Evolutionary conservation across 53 echinoderm and acorn worm species (phyloP).

Genomic region (Stichopus horrens): DNA sequence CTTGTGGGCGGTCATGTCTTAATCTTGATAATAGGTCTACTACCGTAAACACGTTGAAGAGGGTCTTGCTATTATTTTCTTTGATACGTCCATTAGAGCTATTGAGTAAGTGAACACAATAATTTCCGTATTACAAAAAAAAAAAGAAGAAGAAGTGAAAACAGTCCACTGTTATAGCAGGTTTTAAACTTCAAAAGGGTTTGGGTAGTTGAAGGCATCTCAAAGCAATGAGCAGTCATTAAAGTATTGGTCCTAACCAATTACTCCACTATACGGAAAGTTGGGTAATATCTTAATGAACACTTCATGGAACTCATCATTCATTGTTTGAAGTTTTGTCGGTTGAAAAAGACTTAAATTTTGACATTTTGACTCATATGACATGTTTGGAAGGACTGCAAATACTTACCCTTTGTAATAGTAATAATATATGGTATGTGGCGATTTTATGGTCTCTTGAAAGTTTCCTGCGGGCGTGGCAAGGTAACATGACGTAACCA

Average conservation of each 20-base stretch:
- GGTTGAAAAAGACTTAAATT: too few relatives aligned
- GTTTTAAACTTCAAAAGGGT: not conserved
- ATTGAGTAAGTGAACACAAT: conserved; percentile 11
- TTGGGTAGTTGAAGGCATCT: not conserved
- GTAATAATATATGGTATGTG: too few relatives aligned
- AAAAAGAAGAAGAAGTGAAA: not conserved
- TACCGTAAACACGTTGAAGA: conserved; percentile 20
- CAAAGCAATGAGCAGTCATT: too few relatives aligned
- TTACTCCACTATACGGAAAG: not conserved
- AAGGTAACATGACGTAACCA: conserved; percentile 32
- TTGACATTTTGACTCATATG: too few relatives aligned
- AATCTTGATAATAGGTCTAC: conserved; percentile 33
- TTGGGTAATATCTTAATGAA: not conserved
- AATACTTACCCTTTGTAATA: too few relatives aligned
- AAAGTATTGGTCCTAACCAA: not conserved
- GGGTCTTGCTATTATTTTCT: not conserved
- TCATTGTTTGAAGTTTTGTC: not conserved
- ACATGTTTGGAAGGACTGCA: too few relatives aligned
- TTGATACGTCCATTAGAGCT: not conserved
- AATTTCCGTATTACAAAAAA: not conserved
- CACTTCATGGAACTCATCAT: not conserved
- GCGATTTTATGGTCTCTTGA: not conserved
- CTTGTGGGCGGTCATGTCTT: conserved; percentile 37
- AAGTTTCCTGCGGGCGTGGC: conserved; percentile 21
- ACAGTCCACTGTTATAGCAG: conserved; percentile 23